These are phyloP conservation scores for Chloroceryle aenea DNA, from an alignment of 2,113 vertebrate species.

Conservation along the genomic window DNA sequence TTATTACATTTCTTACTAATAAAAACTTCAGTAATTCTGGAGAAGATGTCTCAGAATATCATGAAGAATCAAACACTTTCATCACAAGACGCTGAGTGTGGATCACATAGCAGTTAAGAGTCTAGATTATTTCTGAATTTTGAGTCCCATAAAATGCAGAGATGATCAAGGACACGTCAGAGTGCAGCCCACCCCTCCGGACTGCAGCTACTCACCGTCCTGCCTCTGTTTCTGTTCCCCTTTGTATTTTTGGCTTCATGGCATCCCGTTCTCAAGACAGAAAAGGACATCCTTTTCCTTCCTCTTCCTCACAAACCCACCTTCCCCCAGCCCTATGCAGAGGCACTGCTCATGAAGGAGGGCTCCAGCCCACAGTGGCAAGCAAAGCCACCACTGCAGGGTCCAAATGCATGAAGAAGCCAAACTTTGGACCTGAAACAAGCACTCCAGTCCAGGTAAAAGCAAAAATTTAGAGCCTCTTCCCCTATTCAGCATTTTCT, in stretches of 20 bases:
- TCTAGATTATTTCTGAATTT: background rate
- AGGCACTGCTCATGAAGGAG: background rate
- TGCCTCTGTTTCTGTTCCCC: background rate
- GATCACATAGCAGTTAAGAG: background rate
- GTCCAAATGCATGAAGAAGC: background rate
- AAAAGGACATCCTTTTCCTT: background rate
- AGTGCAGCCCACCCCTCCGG: background rate
- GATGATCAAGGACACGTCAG: background rate
- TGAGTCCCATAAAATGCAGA: background rate
- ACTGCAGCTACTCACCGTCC: background rate
- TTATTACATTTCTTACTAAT: conserved; percentile 46
- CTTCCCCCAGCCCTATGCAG: background rate
- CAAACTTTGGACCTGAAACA: background rate
- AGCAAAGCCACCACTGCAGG: background rate
- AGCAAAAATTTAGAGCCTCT: background rate
- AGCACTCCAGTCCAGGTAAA: background rate
- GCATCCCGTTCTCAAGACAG: background rate
- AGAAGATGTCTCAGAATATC: conserved; percentile 25
- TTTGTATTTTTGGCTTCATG: background rate
- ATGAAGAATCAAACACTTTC: background rate
- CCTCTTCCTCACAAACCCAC: background rate
- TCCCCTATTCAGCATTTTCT: background rate
- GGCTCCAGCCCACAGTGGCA: accelerated
- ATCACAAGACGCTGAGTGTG: background rate
- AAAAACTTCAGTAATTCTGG: conserved; percentile 46